Percentiles rank a stretch among this genome's conserved stretches.
Conservation (phyloP, 2,888 invertebrate species). For the Helobdella robusta region DNA sequence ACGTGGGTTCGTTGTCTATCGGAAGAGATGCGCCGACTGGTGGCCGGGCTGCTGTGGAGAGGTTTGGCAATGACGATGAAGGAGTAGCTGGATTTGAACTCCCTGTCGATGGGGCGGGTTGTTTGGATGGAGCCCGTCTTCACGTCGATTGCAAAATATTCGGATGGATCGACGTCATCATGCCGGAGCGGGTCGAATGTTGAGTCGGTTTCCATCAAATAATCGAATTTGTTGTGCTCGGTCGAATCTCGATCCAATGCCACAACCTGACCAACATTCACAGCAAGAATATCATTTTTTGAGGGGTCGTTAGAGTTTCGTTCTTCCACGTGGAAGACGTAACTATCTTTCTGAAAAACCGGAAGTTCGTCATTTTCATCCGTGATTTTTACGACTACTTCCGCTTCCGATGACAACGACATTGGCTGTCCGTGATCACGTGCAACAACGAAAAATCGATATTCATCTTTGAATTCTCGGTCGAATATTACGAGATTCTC, state of each 20-base stretch:
- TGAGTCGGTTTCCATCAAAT: slow-evolving; percentile 17
- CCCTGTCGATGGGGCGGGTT: slow-evolving; percentile 17
- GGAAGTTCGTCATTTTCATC: slow-evolving; percentile 29
- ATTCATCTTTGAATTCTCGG: slow-evolving; percentile 26
- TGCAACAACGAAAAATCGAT: slow-evolving; percentile 30
- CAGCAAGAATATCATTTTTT: not conserved
- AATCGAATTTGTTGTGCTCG: slow-evolving; percentile 24
- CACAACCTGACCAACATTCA: slow-evolving; percentile 24
- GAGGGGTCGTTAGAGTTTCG: not conserved
- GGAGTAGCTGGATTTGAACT: not conserved
- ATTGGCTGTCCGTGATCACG: slow-evolving; percentile 30
- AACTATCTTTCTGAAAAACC: slow-evolving; percentile 18
- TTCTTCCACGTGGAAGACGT: slow-evolving; percentile 27
- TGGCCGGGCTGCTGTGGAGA: not conserved
- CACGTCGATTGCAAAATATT: slow-evolving; percentile 7
- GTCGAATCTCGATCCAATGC: slow-evolving; percentile 27
- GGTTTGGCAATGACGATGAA: slow-evolving; percentile 14
- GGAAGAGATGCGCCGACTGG: not conserved
- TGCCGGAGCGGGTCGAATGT: too few species aligned
- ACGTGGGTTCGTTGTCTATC: not conserved
- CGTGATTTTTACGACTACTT: slow-evolving; percentile 17
- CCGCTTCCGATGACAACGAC: slow-evolving; percentile 18
- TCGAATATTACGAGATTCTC: slow-evolving; percentile 27
- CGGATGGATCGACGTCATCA: slow-evolving; percentile 7
- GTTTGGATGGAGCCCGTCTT: not conserved